These are phyloP conservation scores for Parauchenoglanis punctatus DNA, from an alignment of 2,797 vertebrate species.

Conservation along the genomic window DNA sequence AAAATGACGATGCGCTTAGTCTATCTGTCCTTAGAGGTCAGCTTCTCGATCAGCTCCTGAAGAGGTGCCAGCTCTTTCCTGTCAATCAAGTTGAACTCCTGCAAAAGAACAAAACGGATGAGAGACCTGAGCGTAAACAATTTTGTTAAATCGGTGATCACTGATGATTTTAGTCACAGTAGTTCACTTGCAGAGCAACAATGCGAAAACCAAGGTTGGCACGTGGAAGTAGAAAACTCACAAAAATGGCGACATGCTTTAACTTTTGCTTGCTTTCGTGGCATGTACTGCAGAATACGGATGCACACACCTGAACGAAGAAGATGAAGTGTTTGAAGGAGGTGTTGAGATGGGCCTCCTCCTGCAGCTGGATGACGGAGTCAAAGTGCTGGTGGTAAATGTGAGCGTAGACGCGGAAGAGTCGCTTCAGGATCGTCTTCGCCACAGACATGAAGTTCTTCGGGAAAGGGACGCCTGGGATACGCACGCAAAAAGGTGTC, in stretches of 20 bases:
- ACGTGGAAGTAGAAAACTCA: background rate
- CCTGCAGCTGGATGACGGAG: constrained; percentile 96
- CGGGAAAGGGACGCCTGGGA: constrained; percentile 92
- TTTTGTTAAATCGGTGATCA: background rate
- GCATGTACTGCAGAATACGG: too few species aligned
- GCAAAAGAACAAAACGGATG: constrained; percentile 37
- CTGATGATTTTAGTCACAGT: too few species aligned
- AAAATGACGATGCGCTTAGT: constrained; percentile 6
- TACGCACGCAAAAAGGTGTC: too few species aligned
- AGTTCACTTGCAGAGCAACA: background rate
- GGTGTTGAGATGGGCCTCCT: constrained; percentile 98
- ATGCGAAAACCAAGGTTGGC: background rate
- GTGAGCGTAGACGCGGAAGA: constrained; percentile 97
- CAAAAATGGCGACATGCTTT: background rate
- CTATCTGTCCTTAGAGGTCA: constrained; percentile 99
- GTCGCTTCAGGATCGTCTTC: constrained; percentile 96
- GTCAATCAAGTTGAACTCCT: constrained; percentile 99
- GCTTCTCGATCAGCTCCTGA: constrained; percentile 98
- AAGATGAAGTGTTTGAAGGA: constrained; percentile 99
- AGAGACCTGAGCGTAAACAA: constrained; percentile 11
- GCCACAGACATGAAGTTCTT: constrained; percentile 99
- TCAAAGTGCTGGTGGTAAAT: constrained; percentile 99
- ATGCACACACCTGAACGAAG: constrained; percentile 88
- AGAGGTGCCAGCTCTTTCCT: constrained; percentile 95
- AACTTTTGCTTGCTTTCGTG: background rate